These are phyloP conservation scores for Polia nebulosa DNA, from an alignment of 2,888 invertebrate species.

Conservation along the genomic window DNA sequence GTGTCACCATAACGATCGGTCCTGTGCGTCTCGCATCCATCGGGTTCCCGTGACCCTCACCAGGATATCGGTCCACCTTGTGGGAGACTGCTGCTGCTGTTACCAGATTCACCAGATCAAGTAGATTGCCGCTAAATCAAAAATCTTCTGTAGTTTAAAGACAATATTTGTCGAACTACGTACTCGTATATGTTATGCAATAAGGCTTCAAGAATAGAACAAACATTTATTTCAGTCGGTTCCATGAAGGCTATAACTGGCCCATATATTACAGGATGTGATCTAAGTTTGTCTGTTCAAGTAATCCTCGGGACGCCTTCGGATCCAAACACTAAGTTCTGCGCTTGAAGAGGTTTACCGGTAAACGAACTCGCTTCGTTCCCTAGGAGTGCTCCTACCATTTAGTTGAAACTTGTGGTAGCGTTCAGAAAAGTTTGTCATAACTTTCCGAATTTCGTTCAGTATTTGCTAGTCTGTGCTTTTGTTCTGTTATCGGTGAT, in stretches of 20 bases:
- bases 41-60: no score
- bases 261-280: constrained; percentile 56
- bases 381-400: constrained; percentile 30
- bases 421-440: constrained; percentile 33
- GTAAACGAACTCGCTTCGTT: constrained; percentile 44
- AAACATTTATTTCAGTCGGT: not conserved
- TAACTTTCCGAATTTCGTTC: constrained; percentile 4
- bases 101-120: no score
- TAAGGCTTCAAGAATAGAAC: not conserved
- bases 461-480: constrained; percentile 2
- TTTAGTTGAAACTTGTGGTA: constrained; percentile 36
- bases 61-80: no score
- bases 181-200: not conserved
- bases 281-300: constrained; percentile 67
- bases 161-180: no score
- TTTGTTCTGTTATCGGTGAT: not conserved
- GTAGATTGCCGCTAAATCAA: no score
- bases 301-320: constrained; percentile 59
- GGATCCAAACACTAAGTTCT: constrained; percentile 50
- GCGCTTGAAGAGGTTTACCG: constrained; percentile 55
- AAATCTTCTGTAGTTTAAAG: no score
- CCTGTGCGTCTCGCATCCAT: no score
- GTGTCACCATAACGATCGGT: no score
- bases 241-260: not conserved
- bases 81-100: no score